A percentile compares a stretch with the other conserved stretches of the same genome.
These are phyloP conservation scores for Typhlichthys eigenmanni DNA, from an alignment of 2,797 vertebrate genomes.

Conservation along the genomic window DNA sequence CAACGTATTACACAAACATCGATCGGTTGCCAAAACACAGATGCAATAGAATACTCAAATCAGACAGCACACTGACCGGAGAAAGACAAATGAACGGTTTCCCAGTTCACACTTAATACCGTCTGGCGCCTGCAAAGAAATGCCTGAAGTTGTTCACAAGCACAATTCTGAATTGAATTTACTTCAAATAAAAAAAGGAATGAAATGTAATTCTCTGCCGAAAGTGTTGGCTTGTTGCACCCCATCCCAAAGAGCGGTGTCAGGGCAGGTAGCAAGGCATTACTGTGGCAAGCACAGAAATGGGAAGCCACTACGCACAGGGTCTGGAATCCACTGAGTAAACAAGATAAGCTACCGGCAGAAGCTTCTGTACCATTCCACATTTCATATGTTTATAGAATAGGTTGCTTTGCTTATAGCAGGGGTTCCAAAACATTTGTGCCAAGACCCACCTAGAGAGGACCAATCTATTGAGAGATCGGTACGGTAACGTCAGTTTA, in stretches of 20 bases:
- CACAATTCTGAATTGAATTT: background rate
- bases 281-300: slow-evolving; percentile 21
- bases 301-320: slow-evolving; percentile 23
- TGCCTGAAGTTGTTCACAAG: slow-evolving; percentile 12
- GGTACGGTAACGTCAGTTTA: too few species aligned
- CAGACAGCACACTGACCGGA: slow-evolving; percentile 23
- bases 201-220: slow-evolving; percentile 1
- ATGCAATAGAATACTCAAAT: slow-evolving; percentile 21
- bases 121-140: background rate
- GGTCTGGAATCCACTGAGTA: slow-evolving; percentile 29
- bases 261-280: slow-evolving; percentile 24
- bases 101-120: background rate
- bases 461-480: too few species aligned
- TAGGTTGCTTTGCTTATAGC: too few species aligned
- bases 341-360: slow-evolving; percentile 26
- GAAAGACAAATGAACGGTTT: slow-evolving; percentile 1
- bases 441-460: too few species aligned
- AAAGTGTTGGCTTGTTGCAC: background rate
- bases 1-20: slow-evolving; percentile 2
- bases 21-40: slow-evolving; percentile 25
- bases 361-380: too few species aligned
- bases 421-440: too few species aligned
- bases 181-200: slow-evolving; percentile 2
- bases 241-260: slow-evolving; percentile 14
- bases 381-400: too few species aligned